These are phyloP conservation scores for Ictidomys tridecemlineatus DNA, from an alignment of 2,113 vertebrate species.

Conservation along the genomic window DNA sequence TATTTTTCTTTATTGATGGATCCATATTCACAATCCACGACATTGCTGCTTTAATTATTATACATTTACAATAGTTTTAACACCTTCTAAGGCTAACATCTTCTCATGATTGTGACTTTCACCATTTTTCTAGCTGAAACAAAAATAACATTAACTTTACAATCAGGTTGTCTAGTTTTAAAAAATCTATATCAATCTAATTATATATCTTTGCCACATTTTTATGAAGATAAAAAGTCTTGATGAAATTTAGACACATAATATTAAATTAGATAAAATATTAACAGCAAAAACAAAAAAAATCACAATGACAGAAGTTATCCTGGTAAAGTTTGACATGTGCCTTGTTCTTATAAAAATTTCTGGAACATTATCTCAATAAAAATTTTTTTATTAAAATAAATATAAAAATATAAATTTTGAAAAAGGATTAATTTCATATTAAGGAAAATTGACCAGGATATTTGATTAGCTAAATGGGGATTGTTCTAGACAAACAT, in stretches of 20 bases:
- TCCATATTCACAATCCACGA: not conserved
- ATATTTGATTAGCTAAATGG: constrained; percentile 1
- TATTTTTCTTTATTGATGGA: constrained; percentile 53
- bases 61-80: constrained; percentile 56
- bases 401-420: not conserved
- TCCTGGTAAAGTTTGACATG: not conserved
- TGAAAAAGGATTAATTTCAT: not conserved
- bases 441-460: not conserved
- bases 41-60: constrained; percentile 1
- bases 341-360: not conserved
- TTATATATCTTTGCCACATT: not conserved
- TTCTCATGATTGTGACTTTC: not conserved
- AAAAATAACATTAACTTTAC: not conserved
- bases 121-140: not conserved
- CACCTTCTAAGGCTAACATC: not conserved
- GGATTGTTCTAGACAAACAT: not conserved
- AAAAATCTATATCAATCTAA: not conserved
- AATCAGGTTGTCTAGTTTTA: not conserved
- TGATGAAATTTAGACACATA: constrained; percentile 6
- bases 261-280: constrained; percentile 26
- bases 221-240: not conserved
- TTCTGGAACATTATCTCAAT: not conserved
- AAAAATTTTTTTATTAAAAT: constrained; percentile 32
- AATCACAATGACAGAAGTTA: not conserved
- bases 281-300: constrained; percentile 35